Conservation (phyloP, 2,888 invertebrate genomes). For the Leptura quadrifasciata region DNA sequence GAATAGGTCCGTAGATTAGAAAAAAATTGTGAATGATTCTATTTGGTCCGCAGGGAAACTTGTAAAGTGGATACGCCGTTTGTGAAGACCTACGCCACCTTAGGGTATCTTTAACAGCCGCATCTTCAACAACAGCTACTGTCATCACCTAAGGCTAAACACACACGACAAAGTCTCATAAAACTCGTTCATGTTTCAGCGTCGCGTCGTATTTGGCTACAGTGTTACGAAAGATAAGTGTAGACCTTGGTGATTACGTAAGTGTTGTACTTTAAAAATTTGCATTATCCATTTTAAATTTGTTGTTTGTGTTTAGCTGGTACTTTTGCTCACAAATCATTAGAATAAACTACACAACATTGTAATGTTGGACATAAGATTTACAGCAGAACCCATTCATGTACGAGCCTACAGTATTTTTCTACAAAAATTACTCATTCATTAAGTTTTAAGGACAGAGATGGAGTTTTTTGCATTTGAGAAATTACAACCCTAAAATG, state of each 20-base stretch:
- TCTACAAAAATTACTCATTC: neutral
- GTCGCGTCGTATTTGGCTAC: neutral
- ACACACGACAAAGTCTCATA: conserved; percentile 27
- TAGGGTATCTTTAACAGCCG: conserved; percentile 89
- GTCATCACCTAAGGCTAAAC: conserved; percentile 36
- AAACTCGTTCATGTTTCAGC: neutral
- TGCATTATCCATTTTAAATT: conserved; percentile 45
- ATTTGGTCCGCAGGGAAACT: conserved; percentile 83
- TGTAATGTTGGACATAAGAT: neutral
- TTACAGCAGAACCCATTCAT: conserved; percentile 4
- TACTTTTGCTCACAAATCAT: conserved; percentile 53
- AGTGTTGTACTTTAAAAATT: conserved; percentile 19
- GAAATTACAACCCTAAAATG: neutral
- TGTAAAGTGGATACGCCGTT: conserved; percentile 92
- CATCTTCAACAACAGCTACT: conserved; percentile 38
- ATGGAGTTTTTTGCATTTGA: neutral
- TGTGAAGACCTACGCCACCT: conserved; percentile 95
- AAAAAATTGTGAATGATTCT: conserved; percentile 26
- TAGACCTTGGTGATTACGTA: neutral
- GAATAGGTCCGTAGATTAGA: conserved; percentile 8
- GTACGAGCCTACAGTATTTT: conserved; percentile 6
- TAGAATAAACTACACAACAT: conserved; percentile 10
- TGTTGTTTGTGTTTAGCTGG: conserved; percentile 48
- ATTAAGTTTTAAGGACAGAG: neutral
- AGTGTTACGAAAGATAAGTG: neutral